Conservation (phyloP, 2,797 vertebrate species). For the Myioborus miniatus region DNA sequence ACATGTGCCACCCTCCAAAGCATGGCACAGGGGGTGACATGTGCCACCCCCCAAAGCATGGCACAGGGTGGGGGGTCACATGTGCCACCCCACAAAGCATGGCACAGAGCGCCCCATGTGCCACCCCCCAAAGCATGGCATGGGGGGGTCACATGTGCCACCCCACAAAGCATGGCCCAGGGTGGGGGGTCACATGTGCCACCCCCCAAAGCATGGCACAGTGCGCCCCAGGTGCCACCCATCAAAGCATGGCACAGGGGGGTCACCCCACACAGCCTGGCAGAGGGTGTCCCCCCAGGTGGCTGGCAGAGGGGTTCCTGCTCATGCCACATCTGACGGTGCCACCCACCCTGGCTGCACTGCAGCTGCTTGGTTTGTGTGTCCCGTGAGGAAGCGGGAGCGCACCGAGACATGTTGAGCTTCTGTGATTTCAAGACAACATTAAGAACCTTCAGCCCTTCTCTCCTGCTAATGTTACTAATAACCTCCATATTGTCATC, state of each 20-base stretch:
- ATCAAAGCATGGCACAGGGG: background rate
- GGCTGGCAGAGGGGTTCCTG: background rate
- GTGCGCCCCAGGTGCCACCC: too few relatives aligned
- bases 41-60: background rate
- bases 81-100: too few relatives aligned
- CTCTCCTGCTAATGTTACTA: background rate
- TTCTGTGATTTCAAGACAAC: background rate
- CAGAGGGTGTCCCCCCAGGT: background rate
- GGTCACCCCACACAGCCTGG: background rate
- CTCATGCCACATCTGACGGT: background rate
- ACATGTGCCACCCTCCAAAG: too few relatives aligned
- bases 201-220: background rate
- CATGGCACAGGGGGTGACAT: fast-evolving
- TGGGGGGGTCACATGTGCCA: too few relatives aligned
- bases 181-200: too few relatives aligned
- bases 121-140: background rate
- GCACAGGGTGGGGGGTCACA: background rate
- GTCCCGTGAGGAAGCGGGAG: background rate
- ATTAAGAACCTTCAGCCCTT: background rate
- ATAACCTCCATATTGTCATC: constrained; percentile 8
- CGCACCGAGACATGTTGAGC: fast-evolving
- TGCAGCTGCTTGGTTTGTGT: fast-evolving
- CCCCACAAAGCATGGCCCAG: too few relatives aligned
- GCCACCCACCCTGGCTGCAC: background rate
- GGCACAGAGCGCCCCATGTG: too few relatives aligned